Percentiles rank a stretch among this genome's conserved stretches.
Evolutionary conservation across 2,888 invertebrate genomes (phyloP).

Genomic region (Neuroscelio doddi): DNA sequence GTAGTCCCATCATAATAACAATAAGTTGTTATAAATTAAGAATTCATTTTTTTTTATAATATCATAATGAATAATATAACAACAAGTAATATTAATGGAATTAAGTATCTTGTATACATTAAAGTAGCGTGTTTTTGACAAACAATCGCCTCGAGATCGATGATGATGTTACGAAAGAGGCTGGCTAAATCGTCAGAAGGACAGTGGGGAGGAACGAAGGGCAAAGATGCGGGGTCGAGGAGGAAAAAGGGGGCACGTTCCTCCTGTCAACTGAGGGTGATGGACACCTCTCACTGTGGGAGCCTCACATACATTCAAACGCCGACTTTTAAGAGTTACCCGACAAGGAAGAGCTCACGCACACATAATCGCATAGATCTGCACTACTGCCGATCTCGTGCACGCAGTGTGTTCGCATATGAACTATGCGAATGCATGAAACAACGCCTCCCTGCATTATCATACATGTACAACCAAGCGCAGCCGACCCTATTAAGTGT

Average conservation of each 20-base stretch:
- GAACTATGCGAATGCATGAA: conserved; percentile 6
- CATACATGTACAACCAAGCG: conserved; percentile 4
- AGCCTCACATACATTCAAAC: conserved; percentile 54
- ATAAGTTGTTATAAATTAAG: no score
- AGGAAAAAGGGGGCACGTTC: conserved; percentile 57
- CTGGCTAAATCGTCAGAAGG: conserved; percentile 46
- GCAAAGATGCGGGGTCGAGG: conserved; percentile 24
- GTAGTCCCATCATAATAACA: no score
- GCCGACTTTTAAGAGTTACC: conserved; percentile 43
- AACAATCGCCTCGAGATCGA: conserved; percentile 35
- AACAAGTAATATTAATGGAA: no score
- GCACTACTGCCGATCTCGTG: conserved; percentile 28
- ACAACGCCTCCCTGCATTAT: conserved; percentile 7
- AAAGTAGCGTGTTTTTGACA: conserved; percentile 25
- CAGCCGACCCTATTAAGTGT: conserved; percentile 26
- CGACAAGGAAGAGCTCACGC: conserved; percentile 45
- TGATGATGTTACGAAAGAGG: conserved; percentile 46
- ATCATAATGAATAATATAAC: no score
- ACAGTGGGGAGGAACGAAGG: conserved; percentile 41
- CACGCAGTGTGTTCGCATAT: conserved; percentile 14
- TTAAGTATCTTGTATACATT: no score
- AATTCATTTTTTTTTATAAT: no score
- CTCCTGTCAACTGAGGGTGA: conserved; percentile 70
- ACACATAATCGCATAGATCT: conserved; percentile 21
- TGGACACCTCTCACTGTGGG: conserved; percentile 70